These are phyloP conservation scores for Indri indri DNA, from an alignment of 2,113 vertebrate genomes.

Conservation along the genomic window DNA sequence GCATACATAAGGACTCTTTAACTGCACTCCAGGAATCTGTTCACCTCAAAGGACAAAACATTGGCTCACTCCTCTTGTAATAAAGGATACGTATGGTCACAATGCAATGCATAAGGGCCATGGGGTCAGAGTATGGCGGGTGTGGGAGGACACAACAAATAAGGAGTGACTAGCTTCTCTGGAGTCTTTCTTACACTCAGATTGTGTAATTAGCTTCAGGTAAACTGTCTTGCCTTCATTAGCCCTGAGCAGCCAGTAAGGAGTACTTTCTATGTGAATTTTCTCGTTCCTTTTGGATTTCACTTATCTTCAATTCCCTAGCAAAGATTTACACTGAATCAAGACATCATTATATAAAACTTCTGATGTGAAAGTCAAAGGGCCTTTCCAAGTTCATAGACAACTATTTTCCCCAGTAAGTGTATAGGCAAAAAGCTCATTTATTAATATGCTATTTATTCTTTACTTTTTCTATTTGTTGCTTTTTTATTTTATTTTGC, in stretches of 20 bases:
- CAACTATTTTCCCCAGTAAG: background rate
- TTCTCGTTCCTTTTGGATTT: background rate
- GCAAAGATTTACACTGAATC: background rate
- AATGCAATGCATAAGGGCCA: background rate
- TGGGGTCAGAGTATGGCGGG: fast-evolving
- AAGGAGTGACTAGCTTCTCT: background rate
- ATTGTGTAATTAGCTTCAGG: background rate
- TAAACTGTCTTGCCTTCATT: background rate
- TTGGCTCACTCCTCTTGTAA: background rate
- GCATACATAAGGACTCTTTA: background rate
- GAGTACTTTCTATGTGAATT: background rate
- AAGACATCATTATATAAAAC: background rate
- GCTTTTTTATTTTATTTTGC: too few relatives aligned
- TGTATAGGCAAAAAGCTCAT: background rate
- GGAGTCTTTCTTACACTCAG: background rate
- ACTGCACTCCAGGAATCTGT: background rate
- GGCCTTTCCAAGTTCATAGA: background rate
- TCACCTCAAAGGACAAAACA: background rate
- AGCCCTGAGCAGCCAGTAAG: background rate
- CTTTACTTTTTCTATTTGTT: background rate
- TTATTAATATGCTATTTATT: background rate
- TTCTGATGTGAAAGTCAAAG: background rate
- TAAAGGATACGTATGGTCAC: background rate
- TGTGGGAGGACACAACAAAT: background rate
- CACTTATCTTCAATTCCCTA: background rate